These are phyloP conservation scores for Troides oblongomaculatus DNA, from an alignment of 2,888 invertebrate genomes.

Conservation along the genomic window DNA sequence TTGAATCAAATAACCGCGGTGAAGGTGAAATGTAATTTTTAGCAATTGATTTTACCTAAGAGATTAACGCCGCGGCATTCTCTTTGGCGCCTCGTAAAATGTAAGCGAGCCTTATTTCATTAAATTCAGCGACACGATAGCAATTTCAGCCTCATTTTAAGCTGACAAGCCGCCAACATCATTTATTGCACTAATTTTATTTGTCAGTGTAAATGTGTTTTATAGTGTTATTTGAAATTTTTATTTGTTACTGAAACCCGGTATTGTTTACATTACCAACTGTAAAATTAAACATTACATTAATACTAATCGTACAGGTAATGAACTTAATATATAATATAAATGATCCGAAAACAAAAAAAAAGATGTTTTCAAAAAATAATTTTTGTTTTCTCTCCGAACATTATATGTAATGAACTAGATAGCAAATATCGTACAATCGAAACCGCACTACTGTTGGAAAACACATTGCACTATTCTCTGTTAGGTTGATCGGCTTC, in stretches of 20 bases:
- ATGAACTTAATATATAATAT: neutral
- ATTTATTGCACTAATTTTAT: constrained; percentile 57
- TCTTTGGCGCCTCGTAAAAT: constrained; percentile 68
- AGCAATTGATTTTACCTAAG: constrained; percentile 72
- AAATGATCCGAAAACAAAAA: too few species aligned
- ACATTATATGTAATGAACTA: constrained; percentile 2
- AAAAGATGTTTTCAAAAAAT: neutral
- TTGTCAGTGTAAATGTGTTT: constrained; percentile 37
- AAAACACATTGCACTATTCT: constrained; percentile 34
- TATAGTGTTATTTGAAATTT: constrained; percentile 21
- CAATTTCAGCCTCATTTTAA: constrained; percentile 72
- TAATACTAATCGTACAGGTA: neutral
- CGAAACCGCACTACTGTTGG: constrained; percentile 28
- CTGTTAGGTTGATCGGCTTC: constrained; percentile 35
- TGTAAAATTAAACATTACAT: neutral
- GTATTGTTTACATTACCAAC: neutral
- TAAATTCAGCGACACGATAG: constrained; percentile 76
- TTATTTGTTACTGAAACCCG: neutral
- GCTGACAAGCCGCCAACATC: constrained; percentile 53
- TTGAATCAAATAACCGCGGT: constrained; percentile 41
- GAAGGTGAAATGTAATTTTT: constrained; percentile 66
- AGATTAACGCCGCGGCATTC: constrained; percentile 73
- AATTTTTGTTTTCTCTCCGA: neutral
- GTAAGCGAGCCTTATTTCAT: constrained; percentile 78
- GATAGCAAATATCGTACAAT: constrained; percentile 18